Base-by-base conservation (phyloP, 2,113 vertebrate genomes). In the Antennarius striatus region DNA sequence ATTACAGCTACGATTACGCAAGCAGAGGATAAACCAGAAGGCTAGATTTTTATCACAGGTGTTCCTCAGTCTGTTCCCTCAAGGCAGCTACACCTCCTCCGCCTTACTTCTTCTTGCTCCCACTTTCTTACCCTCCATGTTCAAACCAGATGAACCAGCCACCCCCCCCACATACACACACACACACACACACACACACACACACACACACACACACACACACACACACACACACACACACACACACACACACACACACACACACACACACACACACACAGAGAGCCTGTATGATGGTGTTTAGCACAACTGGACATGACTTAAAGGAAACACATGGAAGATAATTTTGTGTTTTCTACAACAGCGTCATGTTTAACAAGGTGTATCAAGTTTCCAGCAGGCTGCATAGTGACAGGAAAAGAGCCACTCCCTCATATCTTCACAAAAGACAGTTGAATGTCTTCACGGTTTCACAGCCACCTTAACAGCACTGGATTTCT, bases 71-170 rank as follows among this genome's bases (percentile, higher is more conserved):
- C 29, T 51, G 42, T 46, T 36, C 71, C 51, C 66, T 15, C 5
- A 17, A 62, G 53, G 49, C 64, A 49, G 28, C 15, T 1, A 39
- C 62, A 30, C 70, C 57, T 56, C 64, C 58, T 29, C 61, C 58
- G 45, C 29, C 42, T 15, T 11, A 46, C 17, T 45, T 64, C 36
- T 49, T 42, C 30, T 58, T 15, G 45, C 28, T 50, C 46, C 52
- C 32, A 16, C 15, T n/a, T 32, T 11, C 11, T 62, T 43, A 71
- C 53, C 56, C 36, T 64, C 57, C 56, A 52, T 57, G 68, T 80
- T 75, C 50, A 77, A 75, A 76, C 83, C 69, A 80, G 75, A 84
- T 63, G 52, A 79, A 58, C 75, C 54, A 59, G 73, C 76, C 76
- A 22, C 22, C 22, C 22, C 22, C 22, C 74, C 47, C 16, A 46